Base-by-base conservation (phyloP, 2,113 vertebrate genomes). In the Alectura lathami region DNA sequence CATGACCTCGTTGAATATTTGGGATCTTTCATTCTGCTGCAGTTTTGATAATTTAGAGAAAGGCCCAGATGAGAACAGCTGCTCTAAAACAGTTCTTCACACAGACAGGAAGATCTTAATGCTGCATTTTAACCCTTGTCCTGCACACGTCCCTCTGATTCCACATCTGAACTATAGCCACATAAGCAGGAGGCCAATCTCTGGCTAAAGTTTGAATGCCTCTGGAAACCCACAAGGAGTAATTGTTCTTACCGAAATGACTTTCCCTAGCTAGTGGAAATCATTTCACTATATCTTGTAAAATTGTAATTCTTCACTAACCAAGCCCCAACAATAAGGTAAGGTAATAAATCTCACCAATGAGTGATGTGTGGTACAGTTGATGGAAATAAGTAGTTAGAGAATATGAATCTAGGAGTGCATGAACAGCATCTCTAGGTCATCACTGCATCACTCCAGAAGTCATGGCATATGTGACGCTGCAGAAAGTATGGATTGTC, bases 221-320 rank as follows among this genome's bases (percentile, higher is more conserved):
- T 56, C 38, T 67, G 83, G 67, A 92, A 96, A 76, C 67, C 57
- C 81, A 73, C 77, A 79, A 91, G 29, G 89, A 89, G 80, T 74
- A 89, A 83, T 77, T 86, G n/a, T 26, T 74, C 51, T 91, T 90
- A 69, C 56, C 86, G 68, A 87, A 94, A 94, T 30, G 69, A 54
- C 82, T 94, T 91, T 72, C 40, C 79, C 59, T 22, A 51, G 34
- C 5, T 0, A 83, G 59, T 83, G 56, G 51, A 85, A 89, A 85
- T 34, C 0, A 57, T 76, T 93, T 87, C 54, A 51, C 59, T 86
- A 83, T 76, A 77, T 27, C 8, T 83, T 76, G 14, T 67, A 66
- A 86, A 42, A 88, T 70, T 54, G 14, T 56, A 80, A 63, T 83
- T 83, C 50, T 70, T 89, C 23, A 17, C 36, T 70, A 21, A 77